Conservation (phyloP, 2,797 vertebrate genomes). For the Dendrocincla fuliginosa region DNA sequence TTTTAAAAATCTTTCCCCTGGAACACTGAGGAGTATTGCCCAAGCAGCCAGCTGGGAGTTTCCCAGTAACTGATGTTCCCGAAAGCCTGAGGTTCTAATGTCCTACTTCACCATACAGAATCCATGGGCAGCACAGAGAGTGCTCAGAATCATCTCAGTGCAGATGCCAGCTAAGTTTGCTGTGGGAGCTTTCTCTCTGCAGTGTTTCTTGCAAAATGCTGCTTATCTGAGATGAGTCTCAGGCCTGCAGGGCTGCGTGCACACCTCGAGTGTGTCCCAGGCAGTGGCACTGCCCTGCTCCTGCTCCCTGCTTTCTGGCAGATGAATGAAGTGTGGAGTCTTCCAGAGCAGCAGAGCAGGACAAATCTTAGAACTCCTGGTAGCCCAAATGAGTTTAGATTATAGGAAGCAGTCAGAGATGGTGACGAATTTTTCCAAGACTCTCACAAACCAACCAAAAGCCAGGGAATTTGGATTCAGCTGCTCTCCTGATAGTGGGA, state of each 20-base stretch:
- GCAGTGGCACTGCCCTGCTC: background rate
- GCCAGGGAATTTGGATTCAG: background rate
- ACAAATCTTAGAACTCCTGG: background rate
- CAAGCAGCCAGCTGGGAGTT: background rate
- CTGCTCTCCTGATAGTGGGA: background rate
- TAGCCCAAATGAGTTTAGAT: background rate
- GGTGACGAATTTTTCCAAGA: background rate
- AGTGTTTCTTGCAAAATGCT: background rate
- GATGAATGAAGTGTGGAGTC: background rate
- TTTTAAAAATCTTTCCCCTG: background rate
- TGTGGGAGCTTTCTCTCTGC: background rate
- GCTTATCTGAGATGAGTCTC: background rate
- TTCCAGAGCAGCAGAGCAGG: background rate
- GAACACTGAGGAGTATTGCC: background rate
- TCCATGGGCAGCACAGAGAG: fast-evolving
- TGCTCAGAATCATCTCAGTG: background rate
- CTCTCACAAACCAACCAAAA: background rate
- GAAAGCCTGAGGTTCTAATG: background rate
- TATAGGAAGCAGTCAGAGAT: background rate
- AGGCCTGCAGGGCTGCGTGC: background rate
- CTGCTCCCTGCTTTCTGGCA: background rate
- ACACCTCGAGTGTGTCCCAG: background rate
- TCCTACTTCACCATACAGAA: background rate
- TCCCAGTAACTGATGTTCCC: background rate
- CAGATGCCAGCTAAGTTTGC: background rate